These are phyloP conservation scores for Cyclophora punctaria DNA, from an alignment of 2,888 invertebrate species.

Conservation along the genomic window DNA sequence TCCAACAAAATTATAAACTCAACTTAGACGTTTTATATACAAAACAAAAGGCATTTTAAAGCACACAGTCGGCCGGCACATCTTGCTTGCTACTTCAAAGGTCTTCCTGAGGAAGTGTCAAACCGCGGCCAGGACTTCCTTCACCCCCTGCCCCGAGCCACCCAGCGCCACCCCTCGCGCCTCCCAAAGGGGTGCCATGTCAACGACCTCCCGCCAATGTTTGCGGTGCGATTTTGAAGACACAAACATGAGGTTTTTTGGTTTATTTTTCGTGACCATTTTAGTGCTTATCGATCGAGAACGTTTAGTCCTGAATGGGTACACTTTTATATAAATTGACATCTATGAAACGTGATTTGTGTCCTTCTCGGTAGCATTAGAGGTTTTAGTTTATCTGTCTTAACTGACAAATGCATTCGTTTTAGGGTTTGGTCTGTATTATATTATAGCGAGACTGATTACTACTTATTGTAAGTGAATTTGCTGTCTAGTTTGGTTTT, in stretches of 20 bases:
- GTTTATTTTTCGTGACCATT: slow-evolving; percentile 44
- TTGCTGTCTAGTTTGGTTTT: not conserved
- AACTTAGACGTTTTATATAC: not conserved
- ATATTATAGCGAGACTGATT: not conserved
- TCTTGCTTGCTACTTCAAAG: slow-evolving; percentile 59
- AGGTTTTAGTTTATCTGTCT: too few species aligned
- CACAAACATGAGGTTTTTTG: slow-evolving; percentile 57
- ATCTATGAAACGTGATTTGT: not conserved
- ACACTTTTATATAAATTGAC: slow-evolving; percentile 7
- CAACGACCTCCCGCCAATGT: slow-evolving; percentile 56
- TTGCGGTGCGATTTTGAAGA: slow-evolving; percentile 67
- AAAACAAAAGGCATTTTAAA: not conserved
- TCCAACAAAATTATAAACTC: not conserved
- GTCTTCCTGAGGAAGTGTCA: slow-evolving; percentile 73
- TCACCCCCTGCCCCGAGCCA: slow-evolving; percentile 28
- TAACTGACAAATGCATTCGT: too few species aligned
- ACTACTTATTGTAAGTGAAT: not conserved
- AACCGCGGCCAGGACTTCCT: slow-evolving; percentile 68
- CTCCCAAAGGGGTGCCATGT: slow-evolving; percentile 41
- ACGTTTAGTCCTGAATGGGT: slow-evolving; percentile 26
- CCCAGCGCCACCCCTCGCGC: slow-evolving; percentile 28
- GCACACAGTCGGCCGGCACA: slow-evolving; percentile 22
- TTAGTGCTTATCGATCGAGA: slow-evolving; percentile 42
- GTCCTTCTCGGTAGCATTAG: too few species aligned
- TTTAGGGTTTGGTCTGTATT: not conserved